A percentile compares a stretch with the other conserved stretches of the same genome.
Evolutionary conservation across 2,113 vertebrate species (phyloP).

Genomic region (Forbesichthys papilliferus): DNA sequence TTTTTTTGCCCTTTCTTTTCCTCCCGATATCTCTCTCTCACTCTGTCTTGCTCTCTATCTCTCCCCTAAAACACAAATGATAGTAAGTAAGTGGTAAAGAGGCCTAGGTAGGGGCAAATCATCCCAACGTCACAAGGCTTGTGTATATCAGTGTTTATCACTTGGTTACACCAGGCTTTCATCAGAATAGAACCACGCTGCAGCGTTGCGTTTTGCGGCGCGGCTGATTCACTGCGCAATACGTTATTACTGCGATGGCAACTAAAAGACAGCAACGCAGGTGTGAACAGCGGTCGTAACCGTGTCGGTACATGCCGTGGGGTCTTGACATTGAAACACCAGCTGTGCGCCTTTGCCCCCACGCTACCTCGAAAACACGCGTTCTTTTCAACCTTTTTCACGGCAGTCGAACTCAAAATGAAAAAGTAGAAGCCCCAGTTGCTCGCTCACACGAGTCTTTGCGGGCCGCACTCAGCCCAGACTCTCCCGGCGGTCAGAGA

Average conservation of each 20-base stretch:
- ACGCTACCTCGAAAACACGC: too few relatives aligned
- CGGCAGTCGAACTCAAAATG: too few relatives aligned
- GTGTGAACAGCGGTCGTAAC: not conserved
- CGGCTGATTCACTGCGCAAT: conserved; percentile 7
- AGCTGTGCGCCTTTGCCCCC: too few relatives aligned
- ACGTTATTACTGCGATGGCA: not conserved
- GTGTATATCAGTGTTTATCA: conserved; percentile 50
- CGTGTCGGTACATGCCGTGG: not conserved
- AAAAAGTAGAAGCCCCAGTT: too few relatives aligned
- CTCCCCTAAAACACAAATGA: not conserved
- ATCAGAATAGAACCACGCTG: conserved; percentile 53
- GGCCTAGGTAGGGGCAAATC: conserved; percentile 41
- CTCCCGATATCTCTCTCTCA: not conserved
- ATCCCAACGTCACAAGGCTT: conserved; percentile 51
- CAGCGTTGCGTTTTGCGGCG: conserved; percentile 38
- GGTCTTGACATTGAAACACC: not conserved
- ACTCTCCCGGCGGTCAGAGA: too few relatives aligned
- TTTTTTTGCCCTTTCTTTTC: not conserved
- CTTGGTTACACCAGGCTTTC: conserved; percentile 59
- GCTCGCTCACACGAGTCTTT: too few relatives aligned
- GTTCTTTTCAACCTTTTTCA: too few relatives aligned
- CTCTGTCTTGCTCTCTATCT: not conserved
- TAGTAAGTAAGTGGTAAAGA: conserved; percentile 11
- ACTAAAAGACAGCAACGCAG: not conserved
- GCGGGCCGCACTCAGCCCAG: too few relatives aligned